Base-by-base conservation (phyloP, 1,140 invertebrate species). In the Schmidtea mediterranea region DNA sequence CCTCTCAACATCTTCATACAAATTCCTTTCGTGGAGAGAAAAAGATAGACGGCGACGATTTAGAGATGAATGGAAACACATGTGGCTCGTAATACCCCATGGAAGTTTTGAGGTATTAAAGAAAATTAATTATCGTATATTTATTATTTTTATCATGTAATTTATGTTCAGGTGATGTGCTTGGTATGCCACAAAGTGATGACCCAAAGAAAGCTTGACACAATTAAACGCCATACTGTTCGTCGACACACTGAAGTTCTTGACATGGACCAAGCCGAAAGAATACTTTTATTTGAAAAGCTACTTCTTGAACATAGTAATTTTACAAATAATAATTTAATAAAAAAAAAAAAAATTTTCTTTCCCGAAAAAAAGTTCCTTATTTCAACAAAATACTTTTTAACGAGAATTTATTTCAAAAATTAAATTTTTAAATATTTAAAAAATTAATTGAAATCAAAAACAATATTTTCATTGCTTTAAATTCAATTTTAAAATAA, bases 101-200 rank as follows among this genome's bases (percentile, higher is more conserved):
- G 43, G 43, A 5, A 45, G 21, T 13, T 45, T 19, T 45, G 43
- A 45, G 18, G 43, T 45, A 21, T 19, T n/a, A 21, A 19, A 22
- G 2, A 19, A 19, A 15, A 5, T n/a, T 39, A 15, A 39, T 18
- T 2, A 39, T 15, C 5, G 15, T 39, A 18, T n/a, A 15, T 39
- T 15, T 8, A 39, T 39, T n/a, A n/a, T 6, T 40, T 40, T 16
- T 6, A 40, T 16, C 15, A 3, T 8, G 15, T 6, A 40, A 3
- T n/a, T 6, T 16, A 16, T 40, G n/a, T 16, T 40, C 22, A 45
- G 43, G 43, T 45, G 2, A 45, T 45, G 43, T 45, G 43, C 23
- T 24, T 45, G 19, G 43, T 45, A 21, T 45, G 43, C 21, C 43
- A 45, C 18, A 45, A 45, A 21, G 43, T 45, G 43, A 45, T 45